Percentiles rank a stretch among this genome's conserved stretches.
Evolutionary conservation across 2,797 vertebrate species (phyloP).

Genomic region (Myotis daubentonii): DNA sequence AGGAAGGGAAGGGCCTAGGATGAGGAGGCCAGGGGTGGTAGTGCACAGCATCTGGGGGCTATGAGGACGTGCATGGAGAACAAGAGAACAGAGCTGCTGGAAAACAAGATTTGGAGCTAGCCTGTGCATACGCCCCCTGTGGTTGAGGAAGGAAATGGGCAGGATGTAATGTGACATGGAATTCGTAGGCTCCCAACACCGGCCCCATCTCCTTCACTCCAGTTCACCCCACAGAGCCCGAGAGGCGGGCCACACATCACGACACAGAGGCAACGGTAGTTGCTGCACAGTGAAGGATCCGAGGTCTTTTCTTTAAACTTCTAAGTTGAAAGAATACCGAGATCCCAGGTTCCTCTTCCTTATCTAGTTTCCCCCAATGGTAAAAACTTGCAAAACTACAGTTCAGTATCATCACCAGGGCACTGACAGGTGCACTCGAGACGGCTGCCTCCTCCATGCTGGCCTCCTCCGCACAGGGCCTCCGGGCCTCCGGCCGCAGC

Average conservation of each 20-base stretch:
- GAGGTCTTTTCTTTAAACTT: background rate
- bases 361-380: background rate
- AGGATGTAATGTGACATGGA: rapidly evolving
- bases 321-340: background rate
- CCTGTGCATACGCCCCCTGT: background rate
- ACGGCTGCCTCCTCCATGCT: no score
- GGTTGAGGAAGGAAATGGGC: background rate
- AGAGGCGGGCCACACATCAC: rapidly evolving
- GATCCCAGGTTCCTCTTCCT: no score
- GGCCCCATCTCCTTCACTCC: background rate
- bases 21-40: no score
- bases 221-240: rapidly evolving
- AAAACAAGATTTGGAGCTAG: background rate
- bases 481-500: background rate
- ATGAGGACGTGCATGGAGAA: background rate
- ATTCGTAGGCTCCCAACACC: background rate
- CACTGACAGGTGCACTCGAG: rapidly evolving
- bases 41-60: no score
- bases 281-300: background rate
- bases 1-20: background rate
- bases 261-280: rapidly evolving
- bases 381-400: background rate
- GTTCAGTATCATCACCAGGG: background rate
- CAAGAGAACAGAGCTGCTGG: background rate
- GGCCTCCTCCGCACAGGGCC: no score